phyloP scores from a whole-genome alignment of 92 coral and sea anemone genomes.

The Heteractis magnifica region DNA sequence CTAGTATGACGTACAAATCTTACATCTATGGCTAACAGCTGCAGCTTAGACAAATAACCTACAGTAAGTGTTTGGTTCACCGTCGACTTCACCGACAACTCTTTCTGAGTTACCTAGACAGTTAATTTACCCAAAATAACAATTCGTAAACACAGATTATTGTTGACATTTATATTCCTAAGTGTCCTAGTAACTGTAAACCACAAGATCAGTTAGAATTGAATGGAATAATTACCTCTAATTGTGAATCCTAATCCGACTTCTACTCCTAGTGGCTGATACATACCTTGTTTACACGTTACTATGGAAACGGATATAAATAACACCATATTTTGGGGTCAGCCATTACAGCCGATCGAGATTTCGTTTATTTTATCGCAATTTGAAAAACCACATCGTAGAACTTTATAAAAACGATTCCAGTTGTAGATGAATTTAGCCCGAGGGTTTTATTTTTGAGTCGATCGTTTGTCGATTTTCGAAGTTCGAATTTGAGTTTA shows the following conservation, averaged over 20 bases:
- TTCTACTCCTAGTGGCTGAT: neutral
- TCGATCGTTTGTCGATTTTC: neutral
- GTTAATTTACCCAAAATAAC: no score
- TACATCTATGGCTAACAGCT: no score
- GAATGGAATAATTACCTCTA: neutral
- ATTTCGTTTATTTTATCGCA: neutral
- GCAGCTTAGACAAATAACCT: no score
- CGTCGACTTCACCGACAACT: neutral
- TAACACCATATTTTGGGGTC: neutral
- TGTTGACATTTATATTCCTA: neutral
- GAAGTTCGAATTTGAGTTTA: neutral
- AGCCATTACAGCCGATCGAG: slow-evolving; percentile 13
- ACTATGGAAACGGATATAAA: slow-evolving; percentile 37
- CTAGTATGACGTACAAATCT: no score
- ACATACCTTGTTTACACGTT: slow-evolving; percentile 33
- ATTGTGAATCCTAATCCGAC: slow-evolving; percentile 10
- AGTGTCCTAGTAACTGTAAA: slow-evolving; percentile 8
- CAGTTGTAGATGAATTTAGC: neutral
- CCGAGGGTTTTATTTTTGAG: neutral
- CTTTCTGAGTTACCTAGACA: neutral
- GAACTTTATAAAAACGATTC: neutral
- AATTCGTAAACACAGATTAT: neutral
- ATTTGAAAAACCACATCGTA: neutral
- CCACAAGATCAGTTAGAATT: slow-evolving; percentile 14
- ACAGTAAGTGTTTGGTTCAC: no score